These are phyloP conservation scores for Athalia rosae DNA, from an alignment of 2,888 invertebrate genomes.

Conservation along the genomic window DNA sequence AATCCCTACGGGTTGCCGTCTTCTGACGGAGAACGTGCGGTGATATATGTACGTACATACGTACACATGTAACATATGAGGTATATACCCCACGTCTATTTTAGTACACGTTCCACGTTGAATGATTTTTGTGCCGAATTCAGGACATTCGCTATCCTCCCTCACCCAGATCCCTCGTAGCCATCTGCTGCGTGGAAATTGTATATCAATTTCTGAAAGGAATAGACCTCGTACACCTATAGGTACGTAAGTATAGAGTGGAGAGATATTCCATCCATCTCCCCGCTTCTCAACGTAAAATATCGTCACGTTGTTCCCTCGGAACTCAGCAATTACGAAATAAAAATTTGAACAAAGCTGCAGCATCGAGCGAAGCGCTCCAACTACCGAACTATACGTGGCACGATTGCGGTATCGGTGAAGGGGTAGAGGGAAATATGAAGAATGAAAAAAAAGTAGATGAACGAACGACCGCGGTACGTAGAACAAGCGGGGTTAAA, in stretches of 20 bases:
- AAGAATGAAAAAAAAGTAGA: too few relatives aligned
- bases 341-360: slow-evolving; percentile 16
- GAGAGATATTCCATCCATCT: background rate
- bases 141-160: slow-evolving; percentile 1
- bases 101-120: background rate
- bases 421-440: background rate
- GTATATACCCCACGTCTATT: background rate
- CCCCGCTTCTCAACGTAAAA: background rate
- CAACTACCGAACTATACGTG: background rate
- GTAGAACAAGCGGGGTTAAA: background rate
- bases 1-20: background rate
- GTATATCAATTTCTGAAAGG: slow-evolving; percentile 23
- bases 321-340: slow-evolving; percentile 19
- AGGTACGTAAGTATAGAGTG: background rate
- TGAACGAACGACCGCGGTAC: too few relatives aligned
- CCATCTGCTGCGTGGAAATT: slow-evolving; percentile 24
- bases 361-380: background rate
- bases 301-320: background rate
- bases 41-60: background rate
- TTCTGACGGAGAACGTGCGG: background rate
- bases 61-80: background rate
- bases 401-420: background rate
- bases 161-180: background rate
- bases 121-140: slow-evolving; percentile 7
- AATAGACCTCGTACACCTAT: too few relatives aligned